Conservation (phyloP, 1,140 invertebrate species). For the Triops cancriformis region DNA sequence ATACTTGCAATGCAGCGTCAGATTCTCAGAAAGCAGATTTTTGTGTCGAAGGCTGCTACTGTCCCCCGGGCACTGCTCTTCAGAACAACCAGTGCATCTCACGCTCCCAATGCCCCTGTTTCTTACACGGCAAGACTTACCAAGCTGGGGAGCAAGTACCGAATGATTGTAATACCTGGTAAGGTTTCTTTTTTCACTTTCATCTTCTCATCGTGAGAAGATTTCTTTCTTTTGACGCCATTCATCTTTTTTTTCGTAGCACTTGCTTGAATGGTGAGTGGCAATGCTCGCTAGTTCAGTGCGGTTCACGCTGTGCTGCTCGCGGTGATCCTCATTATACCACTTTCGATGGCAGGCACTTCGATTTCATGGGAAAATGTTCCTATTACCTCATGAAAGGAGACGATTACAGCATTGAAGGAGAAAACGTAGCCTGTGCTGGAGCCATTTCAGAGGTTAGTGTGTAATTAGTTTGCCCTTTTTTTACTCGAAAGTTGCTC, state of each 20-base stretch:
- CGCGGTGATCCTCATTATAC: conserved; percentile 83
- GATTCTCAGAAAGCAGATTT: conserved; percentile 37
- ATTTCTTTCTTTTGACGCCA: conserved; percentile 18
- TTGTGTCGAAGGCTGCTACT: conserved; percentile 81
- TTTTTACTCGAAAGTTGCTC: too few relatives aligned
- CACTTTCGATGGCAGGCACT: conserved; percentile 76
- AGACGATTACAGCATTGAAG: conserved; percentile 59
- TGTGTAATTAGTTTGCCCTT: neutral
- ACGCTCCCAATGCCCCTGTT: conserved; percentile 63
- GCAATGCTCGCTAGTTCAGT: conserved; percentile 63
- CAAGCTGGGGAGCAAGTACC: conserved; percentile 57
- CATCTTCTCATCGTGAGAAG: neutral
- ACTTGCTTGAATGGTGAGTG: conserved; percentile 63
- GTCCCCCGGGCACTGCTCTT: conserved; percentile 60
- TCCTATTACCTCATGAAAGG: conserved; percentile 67
- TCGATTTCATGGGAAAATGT: conserved; percentile 82
- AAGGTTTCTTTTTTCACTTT: conserved; percentile 31
- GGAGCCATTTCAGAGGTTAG: conserved; percentile 61
- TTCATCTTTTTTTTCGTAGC: conserved; percentile 39
- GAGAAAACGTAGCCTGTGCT: conserved; percentile 70
- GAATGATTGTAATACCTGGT: conserved; percentile 80
- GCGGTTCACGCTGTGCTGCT: conserved; percentile 63
- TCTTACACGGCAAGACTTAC: conserved; percentile 64
- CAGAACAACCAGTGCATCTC: conserved; percentile 64
- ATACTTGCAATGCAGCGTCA: conserved; percentile 44